A percentile compares a stretch with the other conserved stretches of the same genome.
phyloP scores from a whole-genome alignment of 2,888 invertebrate genomes.

The Thereva nobilitata region DNA sequence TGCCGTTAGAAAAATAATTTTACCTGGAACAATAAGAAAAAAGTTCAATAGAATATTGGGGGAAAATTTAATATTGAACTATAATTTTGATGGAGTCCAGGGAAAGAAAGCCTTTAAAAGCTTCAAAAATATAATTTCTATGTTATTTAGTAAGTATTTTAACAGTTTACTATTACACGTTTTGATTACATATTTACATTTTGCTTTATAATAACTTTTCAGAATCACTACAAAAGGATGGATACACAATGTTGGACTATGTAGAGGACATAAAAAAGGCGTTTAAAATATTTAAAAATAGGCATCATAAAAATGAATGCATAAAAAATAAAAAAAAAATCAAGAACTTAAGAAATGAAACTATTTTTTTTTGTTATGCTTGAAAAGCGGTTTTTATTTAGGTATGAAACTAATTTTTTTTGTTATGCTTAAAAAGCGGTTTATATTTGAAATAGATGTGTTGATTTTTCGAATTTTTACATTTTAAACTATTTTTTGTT shows the following conservation, averaged over 20 bases:
- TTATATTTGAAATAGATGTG: conserved; percentile 3
- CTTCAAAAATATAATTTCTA: conserved; percentile 8
- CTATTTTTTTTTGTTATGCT: too few species aligned
- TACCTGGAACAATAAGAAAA: too few species aligned
- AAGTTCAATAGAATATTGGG: too few species aligned
- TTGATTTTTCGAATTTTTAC: conserved; percentile 11
- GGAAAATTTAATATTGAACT: too few species aligned
- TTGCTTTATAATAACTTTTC: conserved; percentile 8
- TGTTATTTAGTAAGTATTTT: conserved; percentile 8
- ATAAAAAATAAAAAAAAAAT: too few species aligned
- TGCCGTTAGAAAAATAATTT: too few species aligned
- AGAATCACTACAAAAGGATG: conserved; percentile 10
- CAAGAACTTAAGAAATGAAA: too few species aligned
- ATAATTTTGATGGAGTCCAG: too few species aligned
- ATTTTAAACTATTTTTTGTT: conserved; percentile 8
- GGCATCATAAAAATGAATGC: too few species aligned
- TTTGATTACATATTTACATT: conserved; percentile 13
- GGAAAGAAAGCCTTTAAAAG: conserved; percentile 3
- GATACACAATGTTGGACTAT: conserved; percentile 6
- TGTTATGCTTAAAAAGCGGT: not conserved
- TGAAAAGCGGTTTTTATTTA: too few species aligned
- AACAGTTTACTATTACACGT: conserved; percentile 2
- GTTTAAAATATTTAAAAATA: not conserved
- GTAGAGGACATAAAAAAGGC: conserved; percentile 10
- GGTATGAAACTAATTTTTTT: not conserved